A percentile compares a stretch with the other conserved stretches of the same genome.
Conservation (phyloP, 1,140 invertebrate species). For the Ips typographus region DNA sequence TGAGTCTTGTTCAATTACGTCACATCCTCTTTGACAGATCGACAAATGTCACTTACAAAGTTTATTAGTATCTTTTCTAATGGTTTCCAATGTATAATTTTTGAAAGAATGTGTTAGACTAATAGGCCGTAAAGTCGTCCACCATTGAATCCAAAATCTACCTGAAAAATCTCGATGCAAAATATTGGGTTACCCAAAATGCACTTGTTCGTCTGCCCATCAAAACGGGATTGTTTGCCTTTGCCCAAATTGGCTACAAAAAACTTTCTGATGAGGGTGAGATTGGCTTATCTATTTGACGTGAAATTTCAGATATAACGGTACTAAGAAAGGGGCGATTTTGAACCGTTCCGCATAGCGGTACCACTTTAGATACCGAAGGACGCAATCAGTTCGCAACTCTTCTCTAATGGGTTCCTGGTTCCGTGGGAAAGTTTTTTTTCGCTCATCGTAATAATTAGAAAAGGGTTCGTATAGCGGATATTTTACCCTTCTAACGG, state of each 20-base stretch:
- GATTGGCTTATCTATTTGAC: slow-evolving; percentile 37
- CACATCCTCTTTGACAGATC: too few species aligned
- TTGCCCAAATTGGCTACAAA: slow-evolving; percentile 32
- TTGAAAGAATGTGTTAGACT: too few species aligned
- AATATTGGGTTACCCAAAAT: slow-evolving; percentile 34
- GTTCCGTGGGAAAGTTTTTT: slow-evolving; percentile 31
- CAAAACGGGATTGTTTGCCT: slow-evolving; percentile 29
- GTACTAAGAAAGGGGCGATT: slow-evolving; percentile 19
- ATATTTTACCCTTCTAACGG: background rate
- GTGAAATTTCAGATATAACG: slow-evolving; percentile 27
- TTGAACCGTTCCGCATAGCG: slow-evolving; percentile 10
- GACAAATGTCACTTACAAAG: too few species aligned
- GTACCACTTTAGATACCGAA: slow-evolving; percentile 17
- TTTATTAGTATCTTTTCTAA: too few species aligned
- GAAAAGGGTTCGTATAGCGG: slow-evolving; percentile 7
- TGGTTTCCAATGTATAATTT: too few species aligned
- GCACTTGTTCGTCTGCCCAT: slow-evolving; percentile 25
- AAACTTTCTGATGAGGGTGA: slow-evolving; percentile 35
- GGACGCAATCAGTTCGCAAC: slow-evolving; percentile 31
- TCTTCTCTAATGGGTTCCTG: slow-evolving; percentile 31
- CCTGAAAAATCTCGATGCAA: slow-evolving; percentile 31
- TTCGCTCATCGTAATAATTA: slow-evolving; percentile 1
- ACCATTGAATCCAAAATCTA: slow-evolving; percentile 20
- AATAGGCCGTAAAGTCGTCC: slow-evolving; percentile 8
- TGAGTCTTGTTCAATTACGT: too few species aligned